Percentiles rank a stretch among this genome's conserved stretches.
Conservation (phyloP, 2,113 vertebrate species). For the Pseudonaja textilis region DNA sequence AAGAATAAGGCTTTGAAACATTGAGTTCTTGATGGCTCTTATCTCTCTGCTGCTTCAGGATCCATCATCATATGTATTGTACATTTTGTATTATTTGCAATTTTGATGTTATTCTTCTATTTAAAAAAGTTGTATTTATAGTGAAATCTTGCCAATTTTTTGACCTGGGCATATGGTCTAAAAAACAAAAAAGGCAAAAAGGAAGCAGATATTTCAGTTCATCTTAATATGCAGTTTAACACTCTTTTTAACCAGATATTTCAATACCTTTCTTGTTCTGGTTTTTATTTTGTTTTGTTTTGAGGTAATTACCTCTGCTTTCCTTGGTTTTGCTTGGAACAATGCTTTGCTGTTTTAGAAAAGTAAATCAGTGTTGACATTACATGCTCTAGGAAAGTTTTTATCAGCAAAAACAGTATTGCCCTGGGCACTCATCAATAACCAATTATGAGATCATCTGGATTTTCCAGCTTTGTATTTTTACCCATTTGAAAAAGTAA, state of each 20-base stretch:
- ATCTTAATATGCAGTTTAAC: neutral
- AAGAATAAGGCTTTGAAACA: conserved; percentile 28
- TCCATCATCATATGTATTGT: conserved; percentile 9
- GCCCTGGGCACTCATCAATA: conserved; percentile 44
- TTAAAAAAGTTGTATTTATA: conserved; percentile 7
- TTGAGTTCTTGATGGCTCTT: neutral
- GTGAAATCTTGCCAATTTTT: conserved; percentile 19
- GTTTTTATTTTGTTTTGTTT: neutral
- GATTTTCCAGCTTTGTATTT: conserved; percentile 28
- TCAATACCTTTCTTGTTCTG: neutral
- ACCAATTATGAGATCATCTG: conserved; percentile 42
- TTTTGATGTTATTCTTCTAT: conserved; percentile 18
- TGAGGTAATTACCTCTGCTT: conserved; percentile 6
- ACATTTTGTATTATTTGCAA: neutral
- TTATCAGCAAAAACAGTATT: conserved; percentile 37
- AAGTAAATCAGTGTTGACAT: conserved; percentile 43
- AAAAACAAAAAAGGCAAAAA: neutral
- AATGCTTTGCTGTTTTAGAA: conserved; percentile 45
- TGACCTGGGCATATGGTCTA: fast-evolving
- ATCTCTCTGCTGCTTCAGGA: conserved; percentile 23
- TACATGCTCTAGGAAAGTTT: conserved; percentile 31
- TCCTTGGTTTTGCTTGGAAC: neutral
- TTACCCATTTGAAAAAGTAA: conserved; percentile 22
- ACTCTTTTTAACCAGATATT: neutral
- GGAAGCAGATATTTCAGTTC: neutral